Base-by-base conservation (phyloP, 2,797 vertebrate species). In the Taenioides sp. region DNA sequence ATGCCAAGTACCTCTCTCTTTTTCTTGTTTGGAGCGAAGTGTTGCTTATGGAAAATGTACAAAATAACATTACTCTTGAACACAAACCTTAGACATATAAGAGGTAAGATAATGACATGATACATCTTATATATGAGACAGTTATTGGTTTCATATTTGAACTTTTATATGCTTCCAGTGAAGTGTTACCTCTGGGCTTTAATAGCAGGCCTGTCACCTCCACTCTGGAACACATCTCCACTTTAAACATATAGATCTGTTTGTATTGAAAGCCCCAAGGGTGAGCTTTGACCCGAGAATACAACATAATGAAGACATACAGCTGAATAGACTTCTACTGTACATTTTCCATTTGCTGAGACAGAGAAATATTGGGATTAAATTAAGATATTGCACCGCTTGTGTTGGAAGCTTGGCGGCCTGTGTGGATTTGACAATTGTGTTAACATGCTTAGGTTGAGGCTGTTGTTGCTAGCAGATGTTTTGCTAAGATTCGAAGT, bases 381-480 rank as follows among this genome's bases (percentile, higher is more conserved):
- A 81, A 91, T 89, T 77, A 87, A 84, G 85, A 86, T 76, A 61
- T 86, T 52, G 34, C 20, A 58, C 80, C 75, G 73, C 78, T 84
- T 75, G 76, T 69, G 23, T 77, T 62, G 68, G 78, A 83, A 72
- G 74, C 76, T 80, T 71, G 37, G 68, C 40, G 3, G 80, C 77
- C 67, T 57, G 50, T 50, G 84, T 75, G 75, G 77, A 76, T 84
- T 75, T 84, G 84, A 86, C 86, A 82, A 83, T 84, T 80, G 77
- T 77, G 72, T 87, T 82, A 76, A 23, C 54, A 69, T 76, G 79
- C 58, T 71, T 70, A 77, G 76, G 83, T 82, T 69, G n/a, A 78
- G 28, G 62, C 65, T 83, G 72, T 76, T 65, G 80, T 90, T 84
- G 66, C 68, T 82, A 68, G 73, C 88, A 89, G 84, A 87, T 90